phyloP scores from a whole-genome alignment of 1,140 invertebrate genomes.

The Drosophila nannoptera region DNA sequence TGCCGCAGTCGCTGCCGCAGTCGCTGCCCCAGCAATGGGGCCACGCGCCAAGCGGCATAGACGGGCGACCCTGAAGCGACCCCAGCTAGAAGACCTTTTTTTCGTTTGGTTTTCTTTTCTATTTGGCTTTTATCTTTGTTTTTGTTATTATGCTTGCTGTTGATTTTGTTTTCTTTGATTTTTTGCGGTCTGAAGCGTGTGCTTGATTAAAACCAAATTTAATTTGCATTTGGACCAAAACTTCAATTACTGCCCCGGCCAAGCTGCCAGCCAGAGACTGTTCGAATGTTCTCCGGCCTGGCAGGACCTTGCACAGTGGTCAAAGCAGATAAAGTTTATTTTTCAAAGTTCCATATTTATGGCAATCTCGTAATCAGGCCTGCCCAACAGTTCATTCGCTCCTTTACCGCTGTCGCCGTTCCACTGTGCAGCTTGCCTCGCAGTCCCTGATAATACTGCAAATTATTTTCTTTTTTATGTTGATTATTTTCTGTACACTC shows the following conservation, averaged over 20 bases:
- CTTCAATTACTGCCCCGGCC: constrained; percentile 54
- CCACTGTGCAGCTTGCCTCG: constrained; percentile 44
- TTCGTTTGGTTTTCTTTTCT: not conserved
- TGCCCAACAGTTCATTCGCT: no score
- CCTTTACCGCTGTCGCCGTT: not conserved
- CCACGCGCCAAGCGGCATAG: constrained; percentile 8
- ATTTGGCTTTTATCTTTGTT: not conserved
- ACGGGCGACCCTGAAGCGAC: constrained; percentile 30
- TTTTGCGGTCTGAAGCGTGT: constrained; percentile 12
- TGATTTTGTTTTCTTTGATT: constrained; percentile 9
- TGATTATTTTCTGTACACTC: constrained; percentile 66
- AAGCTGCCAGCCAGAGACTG: constrained; percentile 31
- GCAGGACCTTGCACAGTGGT: constrained; percentile 40
- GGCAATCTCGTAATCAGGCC: no score
- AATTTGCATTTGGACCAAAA: constrained; percentile 65
- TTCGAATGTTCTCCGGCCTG: constrained; percentile 9
- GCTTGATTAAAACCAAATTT: constrained; percentile 75
- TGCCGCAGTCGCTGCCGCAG: constrained; percentile 27
- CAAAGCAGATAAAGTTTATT: not conserved
- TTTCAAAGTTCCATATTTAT: no score
- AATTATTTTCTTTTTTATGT: constrained; percentile 77
- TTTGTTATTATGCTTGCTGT: constrained; percentile 10
- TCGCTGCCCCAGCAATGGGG: constrained; percentile 20
- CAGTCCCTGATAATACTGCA: constrained; percentile 71
- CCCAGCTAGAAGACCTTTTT: constrained; percentile 42